phyloP scores from a whole-genome alignment of 1,140 invertebrate species.

The Caenorhabditis tropicalis region DNA sequence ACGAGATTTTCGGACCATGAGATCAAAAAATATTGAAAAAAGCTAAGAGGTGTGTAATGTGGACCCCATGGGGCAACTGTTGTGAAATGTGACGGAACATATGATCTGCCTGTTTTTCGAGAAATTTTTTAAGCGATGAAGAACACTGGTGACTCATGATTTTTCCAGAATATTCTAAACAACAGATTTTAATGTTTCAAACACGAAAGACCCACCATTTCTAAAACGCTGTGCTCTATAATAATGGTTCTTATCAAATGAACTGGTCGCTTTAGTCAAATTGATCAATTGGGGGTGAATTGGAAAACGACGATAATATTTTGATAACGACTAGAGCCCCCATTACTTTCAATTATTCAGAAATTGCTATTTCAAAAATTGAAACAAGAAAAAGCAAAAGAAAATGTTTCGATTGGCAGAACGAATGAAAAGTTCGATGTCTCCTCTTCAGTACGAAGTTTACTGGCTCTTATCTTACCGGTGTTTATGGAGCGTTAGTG shows the following conservation, averaged over 20 bases:
- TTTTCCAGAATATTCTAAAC: too few species aligned
- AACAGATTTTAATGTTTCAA: too few species aligned
- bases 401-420: neutral
- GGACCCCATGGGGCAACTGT: neutral
- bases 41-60: neutral
- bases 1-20: neutral
- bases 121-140: neutral
- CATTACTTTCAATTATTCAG: neutral
- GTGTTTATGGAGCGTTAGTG: neutral
- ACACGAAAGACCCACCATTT: too few species aligned
- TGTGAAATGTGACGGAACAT: conserved; percentile 33
- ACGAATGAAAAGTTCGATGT: neutral
- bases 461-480: conserved; percentile 19
- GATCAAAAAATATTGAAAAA: neutral
- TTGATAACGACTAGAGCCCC: neutral
- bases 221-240: too few species aligned
- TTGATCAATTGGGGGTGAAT: neutral
- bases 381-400: neutral
- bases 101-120: conserved; percentile 3
- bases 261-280: conserved; percentile 14
- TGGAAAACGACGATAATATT: conserved; percentile 2
- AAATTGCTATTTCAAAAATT: neutral
- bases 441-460: conserved; percentile 1
- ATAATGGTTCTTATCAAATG: conserved; percentile 29
- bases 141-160: too few species aligned